A percentile compares a stretch with the other conserved stretches of the same genome.
Conservation (phyloP, 2,888 invertebrate species). For the Rhagonycha fulva region DNA sequence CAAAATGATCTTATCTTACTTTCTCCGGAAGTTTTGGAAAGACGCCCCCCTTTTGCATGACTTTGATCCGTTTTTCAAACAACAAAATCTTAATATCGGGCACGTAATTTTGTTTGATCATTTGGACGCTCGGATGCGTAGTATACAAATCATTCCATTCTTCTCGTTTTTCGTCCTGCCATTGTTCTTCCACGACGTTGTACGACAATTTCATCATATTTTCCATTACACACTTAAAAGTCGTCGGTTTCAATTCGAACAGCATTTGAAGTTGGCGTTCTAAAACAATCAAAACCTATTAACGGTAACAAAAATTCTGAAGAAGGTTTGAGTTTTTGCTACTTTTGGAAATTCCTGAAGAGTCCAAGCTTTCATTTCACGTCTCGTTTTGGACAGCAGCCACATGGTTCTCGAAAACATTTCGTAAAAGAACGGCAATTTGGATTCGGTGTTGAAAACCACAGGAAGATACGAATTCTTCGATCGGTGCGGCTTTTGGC, state of each 20-base stretch:
- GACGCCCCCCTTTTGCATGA: conserved; percentile 40
- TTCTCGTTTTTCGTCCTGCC: conserved; percentile 47
- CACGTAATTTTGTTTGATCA: conserved; percentile 40
- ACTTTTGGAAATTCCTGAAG: conserved; percentile 50
- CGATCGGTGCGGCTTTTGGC: conserved; percentile 42
- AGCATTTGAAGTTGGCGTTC: conserved; percentile 49
- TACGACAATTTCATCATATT: conserved; percentile 46
- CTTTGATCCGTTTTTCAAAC: conserved; percentile 43
- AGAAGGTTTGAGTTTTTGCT: background rate
- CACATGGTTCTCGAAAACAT: conserved; percentile 51
- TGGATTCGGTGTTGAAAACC: conserved; percentile 45
- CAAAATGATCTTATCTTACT: conserved; percentile 28
- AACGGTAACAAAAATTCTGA: background rate
- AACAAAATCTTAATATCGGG: conserved; percentile 41
- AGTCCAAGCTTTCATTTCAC: conserved; percentile 52
- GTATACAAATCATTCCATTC: conserved; percentile 38
- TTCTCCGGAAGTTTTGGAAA: conserved; percentile 50
- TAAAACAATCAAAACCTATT: conserved; percentile 47
- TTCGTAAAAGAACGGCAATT: conserved; percentile 48
- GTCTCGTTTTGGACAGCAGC: conserved; percentile 49
- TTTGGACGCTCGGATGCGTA: conserved; percentile 42
- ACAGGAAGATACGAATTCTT: conserved; percentile 48
- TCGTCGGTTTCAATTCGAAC: conserved; percentile 44
- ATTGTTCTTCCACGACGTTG: conserved; percentile 43
- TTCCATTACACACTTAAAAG: conserved; percentile 44